Conservation (phyloP, 1,140 invertebrate genomes). For the Palaemon carinicauda region DNA sequence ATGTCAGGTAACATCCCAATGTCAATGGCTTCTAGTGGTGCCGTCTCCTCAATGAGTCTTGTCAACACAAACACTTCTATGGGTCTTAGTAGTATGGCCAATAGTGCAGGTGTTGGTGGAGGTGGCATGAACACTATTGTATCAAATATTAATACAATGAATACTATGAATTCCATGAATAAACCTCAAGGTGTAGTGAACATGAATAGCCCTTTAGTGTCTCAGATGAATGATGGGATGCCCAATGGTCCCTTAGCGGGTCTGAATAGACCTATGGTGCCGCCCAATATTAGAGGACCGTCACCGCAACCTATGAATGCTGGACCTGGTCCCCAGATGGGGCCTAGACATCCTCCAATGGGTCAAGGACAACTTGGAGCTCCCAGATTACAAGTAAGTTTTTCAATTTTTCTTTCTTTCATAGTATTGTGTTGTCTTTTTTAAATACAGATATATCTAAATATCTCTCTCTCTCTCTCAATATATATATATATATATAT, state of each 20-base stretch:
- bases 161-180: slow-evolving; percentile 48
- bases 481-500: no score
- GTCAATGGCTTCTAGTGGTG: slow-evolving; percentile 40
- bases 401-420: no score
- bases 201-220: slow-evolving; percentile 41
- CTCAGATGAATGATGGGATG: slow-evolving; percentile 47
- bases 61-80: slow-evolving; percentile 44
- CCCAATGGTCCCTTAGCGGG: slow-evolving; percentile 38
- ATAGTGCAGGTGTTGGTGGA: slow-evolving; percentile 39
- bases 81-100: slow-evolving; percentile 46
- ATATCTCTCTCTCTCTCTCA: no score
- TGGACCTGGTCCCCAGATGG: slow-evolving; percentile 28
- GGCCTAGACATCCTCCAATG: slow-evolving; percentile 7
- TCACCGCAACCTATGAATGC: slow-evolving; percentile 24
- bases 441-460: no score
- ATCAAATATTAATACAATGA: slow-evolving; percentile 45
- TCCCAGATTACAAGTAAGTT: slow-evolving; percentile 41
- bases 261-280: slow-evolving; percentile 33
- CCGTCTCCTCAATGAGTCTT: slow-evolving; percentile 43
- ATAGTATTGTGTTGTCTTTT: no score
- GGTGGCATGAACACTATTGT: slow-evolving; percentile 36
- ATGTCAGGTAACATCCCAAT: slow-evolving; percentile 30
- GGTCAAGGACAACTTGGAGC: not conserved
- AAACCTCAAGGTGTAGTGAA: slow-evolving; percentile 48
- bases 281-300: slow-evolving; percentile 34